Base-by-base conservation (phyloP, 2,113 vertebrate genomes). In the Peromyscus californicus region DNA sequence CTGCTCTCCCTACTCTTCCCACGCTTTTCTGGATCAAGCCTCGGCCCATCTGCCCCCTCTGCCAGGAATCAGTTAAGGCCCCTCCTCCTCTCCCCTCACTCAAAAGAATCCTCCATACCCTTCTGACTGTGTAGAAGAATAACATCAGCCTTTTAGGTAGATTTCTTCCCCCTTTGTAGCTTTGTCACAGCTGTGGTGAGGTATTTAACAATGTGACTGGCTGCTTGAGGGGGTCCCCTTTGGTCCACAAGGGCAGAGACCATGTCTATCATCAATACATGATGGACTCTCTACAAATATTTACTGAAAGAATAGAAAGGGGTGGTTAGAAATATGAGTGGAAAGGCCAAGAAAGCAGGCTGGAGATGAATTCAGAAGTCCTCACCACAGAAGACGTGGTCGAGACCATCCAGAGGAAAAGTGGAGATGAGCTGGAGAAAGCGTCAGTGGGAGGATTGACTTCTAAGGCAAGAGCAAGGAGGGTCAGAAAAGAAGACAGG, bases 11-110 rank as follows among this genome's bases (percentile, higher is more conserved):
- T 17, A 1, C 36, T 65, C 29, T 26, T 87, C 88, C 96, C 70
- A 59, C 70, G 45, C 80, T 69, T 89, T 92, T 84, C 85, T 92
- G 88, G 86, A 69, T 80, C 95, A 83, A 91, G 51, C 84, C 39
- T 45, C 65, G 45, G 89, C 33, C 79, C 80, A 17, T 36, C 17
- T 80, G 80, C 63, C 42, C 48, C 88, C 39, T 42, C 69, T 76
- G 72, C 88, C n/a, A 7, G 63, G n/a, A 91, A 51, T 67, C 61
- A 21, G 4, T 45, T 19, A 11, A 4, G 24, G 39, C 72, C 26
- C 54, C 48, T 72, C 79, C 59, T 91, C 48, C 91, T 84, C 39
- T 75, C 51, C 22, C 33, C 22, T 94, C 57, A 59, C 51, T 45
- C 84, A 61, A 45, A 3, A 67, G 36, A 57, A 3, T 70, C 67